Evolutionary conservation across 2,113 vertebrate species (phyloP).

Genomic region (Andinoacara biseriatus): DNA sequence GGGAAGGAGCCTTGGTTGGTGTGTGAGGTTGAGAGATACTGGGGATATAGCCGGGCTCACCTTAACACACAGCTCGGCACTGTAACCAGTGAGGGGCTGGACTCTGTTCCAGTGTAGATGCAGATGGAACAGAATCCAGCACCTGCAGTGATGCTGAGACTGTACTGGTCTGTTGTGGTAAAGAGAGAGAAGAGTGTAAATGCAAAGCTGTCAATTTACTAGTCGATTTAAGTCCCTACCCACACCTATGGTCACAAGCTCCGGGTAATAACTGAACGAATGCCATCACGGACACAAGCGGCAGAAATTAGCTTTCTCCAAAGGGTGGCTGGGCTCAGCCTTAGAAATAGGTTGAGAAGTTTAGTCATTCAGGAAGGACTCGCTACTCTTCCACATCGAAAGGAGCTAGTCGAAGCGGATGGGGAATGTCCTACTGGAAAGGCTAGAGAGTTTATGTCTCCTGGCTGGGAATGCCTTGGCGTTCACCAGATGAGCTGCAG

Average conservation of each 20-base stretch:
- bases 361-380: neutral
- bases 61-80: neutral
- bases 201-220: neutral
- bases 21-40: neutral
- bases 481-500: no score
- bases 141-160: neutral
- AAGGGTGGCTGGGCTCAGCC: neutral
- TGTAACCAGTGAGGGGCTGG: neutral
- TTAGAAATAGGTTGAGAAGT: neutral
- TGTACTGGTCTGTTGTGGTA: neutral
- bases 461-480: neutral
- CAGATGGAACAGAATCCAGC: neutral
- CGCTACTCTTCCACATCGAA: neutral
- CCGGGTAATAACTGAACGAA: neutral
- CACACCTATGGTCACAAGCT: neutral
- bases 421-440: neutral
- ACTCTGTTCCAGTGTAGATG: neutral
- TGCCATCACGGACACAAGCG: neutral
- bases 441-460: no score
- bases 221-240: neutral
- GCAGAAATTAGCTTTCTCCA: neutral
- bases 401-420: neutral
- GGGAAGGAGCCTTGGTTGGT: neutral
- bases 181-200: neutral
- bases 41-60: neutral